Base-by-base conservation (phyloP, 53 echinoderm and acorn worm genomes). In the Paracentrotus lividus region DNA sequence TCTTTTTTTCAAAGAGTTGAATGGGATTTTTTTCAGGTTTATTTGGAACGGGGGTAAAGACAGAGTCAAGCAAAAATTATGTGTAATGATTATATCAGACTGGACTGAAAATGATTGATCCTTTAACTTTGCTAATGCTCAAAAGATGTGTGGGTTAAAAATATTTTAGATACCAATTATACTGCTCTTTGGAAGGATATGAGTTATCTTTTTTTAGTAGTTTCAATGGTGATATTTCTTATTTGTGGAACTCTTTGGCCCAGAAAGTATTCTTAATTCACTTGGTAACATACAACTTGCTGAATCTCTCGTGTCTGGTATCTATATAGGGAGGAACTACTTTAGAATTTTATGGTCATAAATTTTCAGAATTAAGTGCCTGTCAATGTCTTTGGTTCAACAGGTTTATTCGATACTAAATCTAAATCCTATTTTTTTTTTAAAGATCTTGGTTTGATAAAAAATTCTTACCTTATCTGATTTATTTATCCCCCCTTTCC, bases 211-310 rank as follows among this genome's bases (percentile, higher is more conserved):
- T 64, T 64, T 9, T 64, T 7, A 3, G 29, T 6, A 64, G 8
- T 1, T 29, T 64, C 29, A 0, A 64, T 27, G 7, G 76, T 47
- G 0, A 24, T 51, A 31, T 0, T 94, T 23, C 56, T 76, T n/a
- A n/a, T n/a, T n/a, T n/a, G 4, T 94, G 94, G 88, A 67, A 66
- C 49, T 49, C 88, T 68, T 58, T 49, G 3, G n/a, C n/a, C 36
- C 72, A 75, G 21, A 75, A 20, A 15, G n/a, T n/a, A 8, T 72
- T 38, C 38, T 72, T 13, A 72, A 33, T 1, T 36, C 36, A 3
- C 20, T 72, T 16, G 40, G 40, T 34, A 69, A 69, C 14, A 18
- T 38, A 38, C 72, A 72, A 33, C 4, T 72, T 14, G 40, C 72
- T 38, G 72, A 55, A 55, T 55, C 9, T 7, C 18, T 20, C 15